phyloP scores from a whole-genome alignment of 2,113 vertebrate species.

The Aspidoscelis tigris region DNA sequence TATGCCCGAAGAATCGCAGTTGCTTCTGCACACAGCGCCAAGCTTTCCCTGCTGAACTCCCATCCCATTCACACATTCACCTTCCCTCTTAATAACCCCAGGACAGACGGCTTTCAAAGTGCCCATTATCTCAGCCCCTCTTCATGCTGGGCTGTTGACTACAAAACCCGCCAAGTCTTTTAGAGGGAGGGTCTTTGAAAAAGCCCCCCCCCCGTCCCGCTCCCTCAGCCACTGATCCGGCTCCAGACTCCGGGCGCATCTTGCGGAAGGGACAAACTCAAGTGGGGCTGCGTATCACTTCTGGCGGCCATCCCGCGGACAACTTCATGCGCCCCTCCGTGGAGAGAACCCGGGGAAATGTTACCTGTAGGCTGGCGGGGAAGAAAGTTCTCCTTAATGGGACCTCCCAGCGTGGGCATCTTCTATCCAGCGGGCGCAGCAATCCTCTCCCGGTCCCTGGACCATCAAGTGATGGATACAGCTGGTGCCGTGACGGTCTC shows the following conservation, averaged over 20 bases:
- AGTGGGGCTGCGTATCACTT: neutral
- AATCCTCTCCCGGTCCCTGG: neutral
- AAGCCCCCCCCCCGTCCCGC: neutral
- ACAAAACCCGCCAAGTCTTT: neutral
- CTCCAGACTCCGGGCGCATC: neutral
- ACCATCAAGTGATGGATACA: neutral
- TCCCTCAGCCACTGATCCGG: neutral
- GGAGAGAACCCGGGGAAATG: too few species aligned
- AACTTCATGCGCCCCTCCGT: neutral
- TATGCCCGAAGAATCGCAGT: too few species aligned
- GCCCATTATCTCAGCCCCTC: neutral
- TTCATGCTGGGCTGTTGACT: neutral
- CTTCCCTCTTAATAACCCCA: neutral
- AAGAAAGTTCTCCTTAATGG: neutral
- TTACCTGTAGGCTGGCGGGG: neutral
- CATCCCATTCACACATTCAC: neutral
- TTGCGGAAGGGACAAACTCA: neutral
- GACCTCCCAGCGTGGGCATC: neutral
- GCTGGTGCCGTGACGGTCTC: fast-evolving
- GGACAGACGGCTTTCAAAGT: neutral
- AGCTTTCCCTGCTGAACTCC: neutral
- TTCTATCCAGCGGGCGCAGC: neutral
- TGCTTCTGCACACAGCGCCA: too few species aligned
- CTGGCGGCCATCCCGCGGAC: neutral
- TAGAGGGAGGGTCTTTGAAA: neutral